Percentiles rank a stretch among this genome's conserved stretches.
These are phyloP conservation scores for Bucorvus abyssinicus DNA, from an alignment of 2,797 vertebrate genomes.

Conservation along the genomic window DNA sequence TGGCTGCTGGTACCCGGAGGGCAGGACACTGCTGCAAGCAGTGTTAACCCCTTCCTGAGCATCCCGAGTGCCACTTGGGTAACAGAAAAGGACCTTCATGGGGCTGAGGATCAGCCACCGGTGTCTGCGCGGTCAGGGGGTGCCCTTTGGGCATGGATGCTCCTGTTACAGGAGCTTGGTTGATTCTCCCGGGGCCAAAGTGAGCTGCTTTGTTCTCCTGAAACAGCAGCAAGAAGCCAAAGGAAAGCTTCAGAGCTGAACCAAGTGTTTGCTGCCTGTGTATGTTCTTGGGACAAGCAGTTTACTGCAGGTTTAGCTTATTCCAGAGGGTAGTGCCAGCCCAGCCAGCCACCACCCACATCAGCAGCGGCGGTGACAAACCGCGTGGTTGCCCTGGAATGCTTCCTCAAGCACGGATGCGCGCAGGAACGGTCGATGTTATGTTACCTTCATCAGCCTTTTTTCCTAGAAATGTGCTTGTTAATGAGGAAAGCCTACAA, in stretches of 20 bases:
- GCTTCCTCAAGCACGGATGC: accelerated
- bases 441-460: not conserved
- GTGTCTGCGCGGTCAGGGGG: not conserved
- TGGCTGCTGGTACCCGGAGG: constrained; percentile 51
- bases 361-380: not conserved
- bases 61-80: not conserved
- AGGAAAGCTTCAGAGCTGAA: not conserved
- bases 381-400: accelerated
- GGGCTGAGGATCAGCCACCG: accelerated
- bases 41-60: constrained; percentile 45
- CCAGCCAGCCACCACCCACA: accelerated
- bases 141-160: not conserved
- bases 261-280: accelerated
- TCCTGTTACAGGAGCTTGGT: not conserved
- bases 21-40: constrained; percentile 49
- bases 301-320: not conserved
- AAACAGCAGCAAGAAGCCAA: not conserved
- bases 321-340: not conserved
- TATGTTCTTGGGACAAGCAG: not conserved
- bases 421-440: accelerated
- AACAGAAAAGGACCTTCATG: not conserved
- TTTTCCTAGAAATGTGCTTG: not conserved
- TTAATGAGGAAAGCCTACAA: not conserved
- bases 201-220: not conserved
- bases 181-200: not conserved